Base-by-base conservation (phyloP, 2,888 invertebrate genomes). In the Thymelicus sylvestris region DNA sequence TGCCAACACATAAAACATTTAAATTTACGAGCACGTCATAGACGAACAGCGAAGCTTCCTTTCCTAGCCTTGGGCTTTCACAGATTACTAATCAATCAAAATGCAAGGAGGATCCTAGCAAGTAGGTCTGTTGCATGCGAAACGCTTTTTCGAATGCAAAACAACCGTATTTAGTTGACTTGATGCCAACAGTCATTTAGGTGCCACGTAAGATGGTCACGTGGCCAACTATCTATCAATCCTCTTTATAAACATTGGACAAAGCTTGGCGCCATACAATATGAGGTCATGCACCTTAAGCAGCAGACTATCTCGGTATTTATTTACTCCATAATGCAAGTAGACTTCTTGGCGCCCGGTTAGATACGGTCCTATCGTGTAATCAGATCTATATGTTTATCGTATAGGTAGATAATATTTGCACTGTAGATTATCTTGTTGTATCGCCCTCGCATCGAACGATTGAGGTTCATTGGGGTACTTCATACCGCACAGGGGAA, bases 201-300 rank as follows among this genome's bases (percentile, higher is more conserved):
- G 64, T 81, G 84, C 81, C 84, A 86, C 86, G 87, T 86, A 86
- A 85, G 78, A 74, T 73, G 73, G 74, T 81, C 87, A 86, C 86
- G 86, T 87, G 87, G 57, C n/a, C 15, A 6, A 24, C 31, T 2
- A 31, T 1, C 55, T 65, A 86, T 82, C 83, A 82, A 84, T 84
- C 82, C 77, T 81, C 78, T 84, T 31, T 85, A 88, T 87, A 87
- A 87, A 87, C 86, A 87, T 90, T 90, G 87, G 85, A 88, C 90
- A 90, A 90, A 74, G 72, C 70, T 78, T 79, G 80, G 78, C 80
- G 80, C 80, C 81, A 79, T 77, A 79, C 79, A 72, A 72, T 73
- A 81, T 88, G 84, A 89, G 90, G 87, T 89, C 90, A 87, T 88
- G 80, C 83, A 90, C 88, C 90, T 88, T 83, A 83, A 80, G 83